Evolutionary conservation across 1,140 invertebrate species (phyloP).

Genomic region (Batillaria attramentaria): DNA sequence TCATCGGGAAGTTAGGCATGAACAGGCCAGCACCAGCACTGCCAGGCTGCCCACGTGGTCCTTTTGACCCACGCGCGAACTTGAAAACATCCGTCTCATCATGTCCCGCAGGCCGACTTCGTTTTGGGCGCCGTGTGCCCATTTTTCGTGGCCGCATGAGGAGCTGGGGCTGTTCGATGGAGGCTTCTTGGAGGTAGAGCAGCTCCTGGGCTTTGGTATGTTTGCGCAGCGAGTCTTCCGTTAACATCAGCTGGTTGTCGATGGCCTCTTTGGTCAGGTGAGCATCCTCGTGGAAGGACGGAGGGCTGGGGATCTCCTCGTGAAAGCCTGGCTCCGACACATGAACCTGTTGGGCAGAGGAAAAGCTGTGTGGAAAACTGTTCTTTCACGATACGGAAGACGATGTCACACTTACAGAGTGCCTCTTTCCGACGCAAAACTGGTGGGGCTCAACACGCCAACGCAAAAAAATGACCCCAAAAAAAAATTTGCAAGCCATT

Average conservation of each 20-base stretch:
- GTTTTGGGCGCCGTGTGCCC: constrained; percentile 10
- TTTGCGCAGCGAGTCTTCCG: constrained; percentile 56
- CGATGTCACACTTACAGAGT: no score
- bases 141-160: constrained; percentile 20
- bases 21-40: constrained; percentile 4
- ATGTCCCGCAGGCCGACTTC: constrained; percentile 13
- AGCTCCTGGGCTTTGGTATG: constrained; percentile 64
- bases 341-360: constrained; percentile 51
- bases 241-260: constrained; percentile 46
- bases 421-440: no score
- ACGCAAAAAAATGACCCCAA: no score
- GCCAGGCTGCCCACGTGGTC: neutral
- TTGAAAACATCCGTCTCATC: constrained; percentile 30
- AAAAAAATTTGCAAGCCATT: no score
- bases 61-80: constrained; percentile 17
- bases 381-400: no score
- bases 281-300: constrained; percentile 21
- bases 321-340: constrained; percentile 60
- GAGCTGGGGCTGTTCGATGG: constrained; percentile 41
- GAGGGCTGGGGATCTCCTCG: constrained; percentile 36
- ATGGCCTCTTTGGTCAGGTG: constrained; percentile 15
- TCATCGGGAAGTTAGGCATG: constrained; percentile 30
- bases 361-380: neutral
- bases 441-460: no score
- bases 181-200: constrained; percentile 55